Evolutionary conservation across 64 coral and sea anemone species (phyloP).

Genomic region (Montipora foliosa): DNA sequence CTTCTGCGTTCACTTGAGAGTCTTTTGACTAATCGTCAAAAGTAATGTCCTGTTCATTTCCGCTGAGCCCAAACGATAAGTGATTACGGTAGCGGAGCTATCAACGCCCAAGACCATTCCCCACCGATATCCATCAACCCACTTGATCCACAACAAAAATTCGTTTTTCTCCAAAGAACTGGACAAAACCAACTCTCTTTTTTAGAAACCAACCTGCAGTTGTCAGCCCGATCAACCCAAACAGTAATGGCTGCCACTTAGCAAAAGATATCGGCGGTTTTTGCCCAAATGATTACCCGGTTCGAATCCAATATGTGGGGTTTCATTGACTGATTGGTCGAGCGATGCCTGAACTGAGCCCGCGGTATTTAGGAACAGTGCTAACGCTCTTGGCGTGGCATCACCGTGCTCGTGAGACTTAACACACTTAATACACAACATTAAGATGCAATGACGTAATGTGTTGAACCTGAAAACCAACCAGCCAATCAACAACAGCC

Average conservation of each 20-base stretch:
- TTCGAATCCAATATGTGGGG: conserved; percentile 41
- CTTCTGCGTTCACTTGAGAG: neutral
- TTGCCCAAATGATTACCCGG: conserved; percentile 60
- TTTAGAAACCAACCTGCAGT: conserved; percentile 68
- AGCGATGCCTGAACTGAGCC: conserved; percentile 41
- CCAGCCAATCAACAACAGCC: conserved; percentile 65
- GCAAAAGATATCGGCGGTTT: conserved; percentile 34
- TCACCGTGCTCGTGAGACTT: conserved; percentile 66
- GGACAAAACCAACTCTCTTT: neutral
- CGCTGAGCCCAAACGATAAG: neutral
- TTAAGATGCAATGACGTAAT: conserved; percentile 98
- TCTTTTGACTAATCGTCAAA: neutral
- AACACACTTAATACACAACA: conserved; percentile 86
- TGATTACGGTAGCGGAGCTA: neutral
- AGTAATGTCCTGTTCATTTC: neutral
- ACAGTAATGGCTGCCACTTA: conserved; percentile 37
- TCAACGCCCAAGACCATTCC: neutral
- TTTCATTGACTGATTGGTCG: conserved; percentile 36
- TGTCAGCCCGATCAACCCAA: conserved; percentile 59
- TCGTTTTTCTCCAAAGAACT: neutral
- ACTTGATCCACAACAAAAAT: conserved; percentile 27
- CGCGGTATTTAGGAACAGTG: conserved; percentile 26
- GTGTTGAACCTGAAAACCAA: conserved; percentile 89
- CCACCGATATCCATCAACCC: conserved; percentile 50
- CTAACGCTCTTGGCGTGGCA: conserved; percentile 76